Percentiles rank a stretch among this genome's conserved stretches.
These are phyloP conservation scores for Chitala chitala DNA, from an alignment of 2,113 vertebrate genomes.

Conservation along the genomic window DNA sequence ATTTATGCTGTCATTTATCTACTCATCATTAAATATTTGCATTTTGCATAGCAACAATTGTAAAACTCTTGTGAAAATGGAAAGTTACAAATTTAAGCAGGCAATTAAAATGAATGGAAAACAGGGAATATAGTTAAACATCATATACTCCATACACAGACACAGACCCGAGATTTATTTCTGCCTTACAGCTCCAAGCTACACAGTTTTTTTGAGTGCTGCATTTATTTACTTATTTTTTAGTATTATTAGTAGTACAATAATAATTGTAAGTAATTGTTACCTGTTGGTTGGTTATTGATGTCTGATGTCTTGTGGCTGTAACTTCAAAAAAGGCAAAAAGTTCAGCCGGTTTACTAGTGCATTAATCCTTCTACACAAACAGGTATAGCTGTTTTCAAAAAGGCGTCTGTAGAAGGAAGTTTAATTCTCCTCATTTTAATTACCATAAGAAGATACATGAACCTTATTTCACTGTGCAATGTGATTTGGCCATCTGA, in stretches of 20 bases:
- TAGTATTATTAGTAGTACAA: not conserved
- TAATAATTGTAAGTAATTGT: not conserved
- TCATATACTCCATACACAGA: too few species aligned
- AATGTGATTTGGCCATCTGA: too few species aligned
- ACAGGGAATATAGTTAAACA: too few species aligned
- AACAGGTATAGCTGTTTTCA: not conserved
- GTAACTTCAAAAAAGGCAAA: not conserved
- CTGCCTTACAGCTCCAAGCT: not conserved
- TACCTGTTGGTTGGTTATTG: constrained; percentile 8
- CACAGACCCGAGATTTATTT: too few species aligned
- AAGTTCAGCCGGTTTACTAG: not conserved
- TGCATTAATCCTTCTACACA: not conserved
- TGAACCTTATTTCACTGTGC: not conserved
- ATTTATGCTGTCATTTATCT: too few species aligned
- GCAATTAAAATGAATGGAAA: too few species aligned
- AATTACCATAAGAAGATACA: not conserved
- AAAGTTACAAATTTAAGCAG: too few species aligned
- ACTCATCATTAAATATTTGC: too few species aligned
- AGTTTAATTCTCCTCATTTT: not conserved
- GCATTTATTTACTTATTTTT: not conserved
- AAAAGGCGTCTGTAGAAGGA: not conserved
- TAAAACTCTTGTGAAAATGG: too few species aligned
- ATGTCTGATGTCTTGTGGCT: not conserved
- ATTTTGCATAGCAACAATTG: too few species aligned
- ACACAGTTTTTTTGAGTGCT: not conserved